phyloP scores from a whole-genome alignment of 1,140 invertebrate genomes.

The Pantala flavescens region DNA sequence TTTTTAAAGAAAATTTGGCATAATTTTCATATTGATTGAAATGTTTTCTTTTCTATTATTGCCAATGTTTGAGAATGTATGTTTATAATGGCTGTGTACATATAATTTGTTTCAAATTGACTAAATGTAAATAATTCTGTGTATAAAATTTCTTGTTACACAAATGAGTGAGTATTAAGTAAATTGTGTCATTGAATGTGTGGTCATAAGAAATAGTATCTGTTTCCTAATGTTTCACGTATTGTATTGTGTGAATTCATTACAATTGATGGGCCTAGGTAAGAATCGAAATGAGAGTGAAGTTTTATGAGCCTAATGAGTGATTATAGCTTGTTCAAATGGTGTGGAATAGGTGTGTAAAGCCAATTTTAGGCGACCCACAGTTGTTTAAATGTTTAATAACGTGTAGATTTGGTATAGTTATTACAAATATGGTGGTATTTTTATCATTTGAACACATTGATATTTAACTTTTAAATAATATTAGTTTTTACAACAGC shows the following conservation, averaged over 20 bases:
- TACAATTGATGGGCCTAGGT: background rate
- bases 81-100: background rate
- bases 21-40: background rate
- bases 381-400: background rate
- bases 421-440: background rate
- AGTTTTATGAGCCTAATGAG: background rate
- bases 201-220: background rate
- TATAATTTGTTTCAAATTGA: background rate
- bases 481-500: background rate
- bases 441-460: background rate
- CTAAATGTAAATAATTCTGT: conserved; percentile 7
- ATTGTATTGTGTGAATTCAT: background rate
- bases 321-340: background rate
- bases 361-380: background rate
- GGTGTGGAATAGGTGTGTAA: background rate
- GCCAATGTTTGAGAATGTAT: background rate
- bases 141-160: background rate
- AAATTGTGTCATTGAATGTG: background rate
- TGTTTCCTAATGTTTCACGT: background rate
- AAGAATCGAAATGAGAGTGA: background rate
- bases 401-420: background rate
- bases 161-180: background rate
- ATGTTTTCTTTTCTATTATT: background rate
- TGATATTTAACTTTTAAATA: background rate
- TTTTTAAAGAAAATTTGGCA: background rate